A percentile compares a stretch with the other conserved stretches of the same genome.
phyloP scores from a whole-genome alignment of 2,113 vertebrate species.

The Heterotis niloticus region DNA sequence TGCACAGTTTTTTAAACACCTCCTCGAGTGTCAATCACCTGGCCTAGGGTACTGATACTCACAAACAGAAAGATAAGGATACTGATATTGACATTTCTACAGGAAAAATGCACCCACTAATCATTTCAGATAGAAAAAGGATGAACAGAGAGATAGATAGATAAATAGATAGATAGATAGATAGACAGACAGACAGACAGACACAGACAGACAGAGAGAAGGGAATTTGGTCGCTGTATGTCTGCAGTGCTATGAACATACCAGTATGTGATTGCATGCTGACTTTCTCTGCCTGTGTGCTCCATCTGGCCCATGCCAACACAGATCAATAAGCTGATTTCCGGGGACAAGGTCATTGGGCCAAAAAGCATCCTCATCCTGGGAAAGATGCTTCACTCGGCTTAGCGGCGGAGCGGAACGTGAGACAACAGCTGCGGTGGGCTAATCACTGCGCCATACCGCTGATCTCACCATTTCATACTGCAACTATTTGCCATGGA shows the following conservation, averaged over 20 bases:
- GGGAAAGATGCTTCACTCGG: slow-evolving; percentile 6
- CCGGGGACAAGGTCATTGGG: slow-evolving; percentile 40
- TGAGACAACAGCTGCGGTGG: no score
- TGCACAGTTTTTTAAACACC: no score
- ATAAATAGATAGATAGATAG: neutral
- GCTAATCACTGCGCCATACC: no score
- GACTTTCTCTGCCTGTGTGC: slow-evolving; percentile 22
- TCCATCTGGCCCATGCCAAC: slow-evolving; percentile 46
- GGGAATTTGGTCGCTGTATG: neutral
- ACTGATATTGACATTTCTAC: no score
- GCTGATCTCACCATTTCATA: no score
- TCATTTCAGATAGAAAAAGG: no score
- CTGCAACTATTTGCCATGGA: no score
- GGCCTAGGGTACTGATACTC: no score
- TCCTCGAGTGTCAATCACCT: no score
- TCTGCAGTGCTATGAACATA: no score
- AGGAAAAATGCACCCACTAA: no score
- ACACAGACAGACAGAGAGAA: neutral
- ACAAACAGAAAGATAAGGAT: no score
- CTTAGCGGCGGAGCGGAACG: neutral
- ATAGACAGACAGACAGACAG: neutral
- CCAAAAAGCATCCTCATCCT: slow-evolving; percentile 41
- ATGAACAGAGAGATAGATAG: neutral
- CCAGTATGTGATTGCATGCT: neutral
- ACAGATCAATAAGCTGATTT: slow-evolving; percentile 56